Evolutionary conservation across 2,888 invertebrate species (phyloP), one percentile per base, ranked within the genome.

Genomic region (Troilus luridus): DNA sequence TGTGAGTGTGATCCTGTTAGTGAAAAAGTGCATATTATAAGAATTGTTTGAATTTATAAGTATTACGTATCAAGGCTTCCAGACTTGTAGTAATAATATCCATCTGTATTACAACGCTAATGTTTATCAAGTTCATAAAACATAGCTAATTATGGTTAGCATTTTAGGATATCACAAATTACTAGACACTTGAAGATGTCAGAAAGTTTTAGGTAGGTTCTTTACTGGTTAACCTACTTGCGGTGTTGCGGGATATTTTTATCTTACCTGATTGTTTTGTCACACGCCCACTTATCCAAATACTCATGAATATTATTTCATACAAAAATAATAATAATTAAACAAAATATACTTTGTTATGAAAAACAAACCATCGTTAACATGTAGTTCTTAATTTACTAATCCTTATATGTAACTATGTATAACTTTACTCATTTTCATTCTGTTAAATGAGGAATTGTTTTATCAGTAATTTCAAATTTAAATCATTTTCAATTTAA

Each of bases 51-150:
- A 88, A 90, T 72, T 93, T 93, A 94, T 94, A 92, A 92, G 91
- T 96, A 96, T 96, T 94, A 97, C 97, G 95, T 93, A 97, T 95
- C 92, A 97, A 95, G 93, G 97, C 96, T 94, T 97, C 97, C 93
- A 97, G 94, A 93, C 96, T 97, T 85, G 96, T 96, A 92, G 96
- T 95, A 90, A 96, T 95, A 92, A 96, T 95, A 94, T 96, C 96
- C 96, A 96, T 96, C 93, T 90, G 90, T 81, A 77, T 72, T 58
- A 59, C 24, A 77, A 56, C 72, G 59, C 56, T 21, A 85, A 58
- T 27, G 12, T 85, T 56, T 12, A 10, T 56, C 12, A 21, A 85
- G 12, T 85, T 85, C 12, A 85, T 85, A n/a, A 85, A 85, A 85
- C 54, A 56, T 85, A n/a, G 21, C 56, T 56, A 56, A 58, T 85